Base-by-base conservation (phyloP, 2,113 vertebrate species). In the Potamarius usumacintae region DNA sequence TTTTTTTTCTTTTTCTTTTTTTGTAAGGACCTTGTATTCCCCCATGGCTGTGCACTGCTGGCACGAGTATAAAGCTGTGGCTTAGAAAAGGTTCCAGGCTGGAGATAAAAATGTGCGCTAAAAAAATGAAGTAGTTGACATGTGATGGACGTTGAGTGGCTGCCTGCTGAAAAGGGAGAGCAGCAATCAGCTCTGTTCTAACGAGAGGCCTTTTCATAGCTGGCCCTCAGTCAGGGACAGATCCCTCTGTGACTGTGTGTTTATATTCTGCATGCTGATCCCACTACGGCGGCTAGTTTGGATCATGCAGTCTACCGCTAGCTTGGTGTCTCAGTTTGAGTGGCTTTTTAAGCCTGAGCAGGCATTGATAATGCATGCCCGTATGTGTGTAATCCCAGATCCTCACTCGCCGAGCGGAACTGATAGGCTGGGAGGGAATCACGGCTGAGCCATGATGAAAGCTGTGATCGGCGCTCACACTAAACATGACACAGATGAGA, bases 261-360 rank as follows among this genome's bases (percentile, higher is more conserved):
- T 30, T 83, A 25, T 74, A 65, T 69, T 71, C 62, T 71, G 82
- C 50, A 30, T 90, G 85, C 88, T 83, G 90, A 87, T 88, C 76
- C 81, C 90, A 86, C 83, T 87, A 88, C 80, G 86, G 88, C 17
- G 42, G 63, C 60, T 79, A 69, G 58, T 50, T 88, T 92, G 42
- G 74, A 62, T 93, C 94, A 89, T 80, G 92, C 91, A 93, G 94
- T 88, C 93, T 89, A 91, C 91, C 93, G 90, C 93, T 92, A 91
- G 85, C 86, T 65, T 92, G 14, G 89, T 85, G 89, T 92, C 93
- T 92, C 92, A 89, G 86, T 89, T 89, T 91, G 88, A 92, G 86
- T 91, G 87, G 91, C 91, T 93, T 90, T 92, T 94, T 93, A 92
- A 88, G 72, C 83, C 89, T 71, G 86, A 91, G 89, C 91, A 90